phyloP scores from a whole-genome alignment of 2,888 invertebrate species.

The Megalurothrips usitatus region DNA sequence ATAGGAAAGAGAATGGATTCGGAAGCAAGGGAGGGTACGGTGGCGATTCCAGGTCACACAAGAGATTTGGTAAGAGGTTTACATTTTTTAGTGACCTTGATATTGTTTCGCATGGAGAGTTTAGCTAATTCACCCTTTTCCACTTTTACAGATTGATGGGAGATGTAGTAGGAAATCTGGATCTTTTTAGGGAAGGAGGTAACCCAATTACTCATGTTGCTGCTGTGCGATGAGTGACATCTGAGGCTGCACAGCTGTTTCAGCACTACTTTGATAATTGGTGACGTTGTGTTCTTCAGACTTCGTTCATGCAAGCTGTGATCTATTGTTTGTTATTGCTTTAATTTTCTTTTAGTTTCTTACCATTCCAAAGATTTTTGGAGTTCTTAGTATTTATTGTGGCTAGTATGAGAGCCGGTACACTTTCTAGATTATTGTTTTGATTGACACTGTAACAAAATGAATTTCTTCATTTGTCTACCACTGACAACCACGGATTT shows the following conservation, averaged over 20 bases:
- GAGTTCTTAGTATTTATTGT: conserved; percentile 23
- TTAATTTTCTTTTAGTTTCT: conserved; percentile 5
- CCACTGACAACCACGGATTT: too few species aligned
- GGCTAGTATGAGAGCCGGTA: not conserved
- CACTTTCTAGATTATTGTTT: not conserved
- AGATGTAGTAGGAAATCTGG: too few species aligned
- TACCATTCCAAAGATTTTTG: conserved; percentile 26
- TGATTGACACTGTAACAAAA: not conserved
- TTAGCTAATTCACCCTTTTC: too few species aligned
- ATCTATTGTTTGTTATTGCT: conserved; percentile 23
- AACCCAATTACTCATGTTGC: too few species aligned
- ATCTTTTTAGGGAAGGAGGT: too few species aligned
- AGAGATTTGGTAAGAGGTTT: not conserved
- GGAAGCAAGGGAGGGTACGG: not conserved
- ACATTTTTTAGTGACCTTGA: not conserved
- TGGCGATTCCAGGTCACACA: not conserved
- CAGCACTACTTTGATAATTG: conserved; percentile 12
- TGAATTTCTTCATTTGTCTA: not conserved
- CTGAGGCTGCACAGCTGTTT: conserved; percentile 20
- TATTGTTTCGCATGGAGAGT: too few species aligned
- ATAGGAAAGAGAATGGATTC: not conserved
- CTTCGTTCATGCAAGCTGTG: conserved; percentile 17
- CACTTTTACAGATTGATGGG: too few species aligned
- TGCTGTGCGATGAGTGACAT: conserved; percentile 20
- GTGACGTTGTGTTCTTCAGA: conserved; percentile 18